These are phyloP conservation scores for Craseonycteris thonglongyai DNA, from an alignment of 2,113 vertebrate species.

Conservation along the genomic window DNA sequence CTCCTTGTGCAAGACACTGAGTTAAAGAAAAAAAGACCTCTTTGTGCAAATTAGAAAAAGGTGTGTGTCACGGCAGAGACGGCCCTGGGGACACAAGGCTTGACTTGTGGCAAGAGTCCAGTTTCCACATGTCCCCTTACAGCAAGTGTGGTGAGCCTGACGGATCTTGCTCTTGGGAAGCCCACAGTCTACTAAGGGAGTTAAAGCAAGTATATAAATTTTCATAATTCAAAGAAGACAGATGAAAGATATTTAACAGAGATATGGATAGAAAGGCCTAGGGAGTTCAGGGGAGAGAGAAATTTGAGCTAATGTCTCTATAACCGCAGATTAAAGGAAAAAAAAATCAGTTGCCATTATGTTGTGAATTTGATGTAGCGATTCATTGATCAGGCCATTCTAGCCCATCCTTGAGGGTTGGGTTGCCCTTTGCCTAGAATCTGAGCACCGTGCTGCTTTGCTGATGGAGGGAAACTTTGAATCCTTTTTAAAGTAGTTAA, in stretches of 20 bases:
- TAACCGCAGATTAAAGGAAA: background rate
- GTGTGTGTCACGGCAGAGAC: background rate
- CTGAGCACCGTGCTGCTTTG: background rate
- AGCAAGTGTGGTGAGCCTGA: background rate
- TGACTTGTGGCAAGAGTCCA: background rate
- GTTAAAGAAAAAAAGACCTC: background rate
- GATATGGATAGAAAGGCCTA: background rate
- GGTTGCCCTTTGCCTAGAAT: slow-evolving; percentile 1
- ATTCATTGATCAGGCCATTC: background rate
- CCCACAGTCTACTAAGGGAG: background rate
- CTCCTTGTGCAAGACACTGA: background rate
- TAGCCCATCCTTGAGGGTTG: background rate
- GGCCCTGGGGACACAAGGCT: background rate
- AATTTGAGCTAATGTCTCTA: background rate
- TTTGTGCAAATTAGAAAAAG: background rate
- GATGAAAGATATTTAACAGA: background rate
- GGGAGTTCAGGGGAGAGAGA: background rate
- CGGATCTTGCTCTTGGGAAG: background rate
- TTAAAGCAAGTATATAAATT: background rate
- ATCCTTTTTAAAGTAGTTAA: slow-evolving; percentile 42
- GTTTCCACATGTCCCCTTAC: background rate
- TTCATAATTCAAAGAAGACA: background rate
- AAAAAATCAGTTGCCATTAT: background rate
- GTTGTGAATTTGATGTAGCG: background rate
- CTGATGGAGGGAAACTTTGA: background rate